A percentile compares a stretch with the other conserved stretches of the same genome.
Evolutionary conservation across 1,140 invertebrate species (phyloP).

Genomic region (Diachasma alloeum): DNA sequence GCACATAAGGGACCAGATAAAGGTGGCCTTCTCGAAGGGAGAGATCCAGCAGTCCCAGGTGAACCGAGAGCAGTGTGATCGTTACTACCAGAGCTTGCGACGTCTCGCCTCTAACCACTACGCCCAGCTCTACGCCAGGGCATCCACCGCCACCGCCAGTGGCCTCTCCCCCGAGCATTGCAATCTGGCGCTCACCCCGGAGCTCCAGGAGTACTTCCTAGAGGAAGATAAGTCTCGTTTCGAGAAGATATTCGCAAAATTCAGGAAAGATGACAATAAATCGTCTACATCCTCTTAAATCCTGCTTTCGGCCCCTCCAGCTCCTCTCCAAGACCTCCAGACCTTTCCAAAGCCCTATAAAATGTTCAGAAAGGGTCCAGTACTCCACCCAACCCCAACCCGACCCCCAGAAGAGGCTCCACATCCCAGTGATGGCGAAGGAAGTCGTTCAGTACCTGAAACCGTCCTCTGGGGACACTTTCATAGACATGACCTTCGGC

Average conservation of each 20-base stretch:
- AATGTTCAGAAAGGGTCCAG: background rate
- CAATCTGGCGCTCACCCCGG: slow-evolving; percentile 73
- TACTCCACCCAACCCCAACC: background rate
- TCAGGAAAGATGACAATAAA: background rate
- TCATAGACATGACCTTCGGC: slow-evolving; percentile 94
- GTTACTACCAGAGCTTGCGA: slow-evolving; percentile 74
- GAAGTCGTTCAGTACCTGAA: slow-evolving; percentile 76
- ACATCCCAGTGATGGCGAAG: slow-evolving; percentile 77
- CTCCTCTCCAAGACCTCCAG: background rate
- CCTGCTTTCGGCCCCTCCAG: background rate
- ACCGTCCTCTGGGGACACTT: slow-evolving; percentile 68
- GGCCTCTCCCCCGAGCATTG: slow-evolving; percentile 77
- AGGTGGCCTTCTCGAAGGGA: slow-evolving; percentile 70
- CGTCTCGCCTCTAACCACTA: slow-evolving; percentile 76
- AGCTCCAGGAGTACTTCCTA: slow-evolving; percentile 72
- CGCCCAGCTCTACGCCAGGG: slow-evolving; percentile 70
- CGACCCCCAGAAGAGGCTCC: slow-evolving; percentile 45
- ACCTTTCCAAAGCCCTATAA: background rate
- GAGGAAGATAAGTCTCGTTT: slow-evolving; percentile 64
- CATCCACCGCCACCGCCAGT: slow-evolving; percentile 69
- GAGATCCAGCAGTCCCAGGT: slow-evolving; percentile 56
- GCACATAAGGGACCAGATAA: slow-evolving; percentile 76
- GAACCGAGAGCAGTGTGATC: slow-evolving; percentile 70
- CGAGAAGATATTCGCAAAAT: background rate
- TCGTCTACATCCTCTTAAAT: background rate